These are phyloP conservation scores for Latrodectus elegans DNA, from an alignment of 2,888 invertebrate species.

Conservation along the genomic window DNA sequence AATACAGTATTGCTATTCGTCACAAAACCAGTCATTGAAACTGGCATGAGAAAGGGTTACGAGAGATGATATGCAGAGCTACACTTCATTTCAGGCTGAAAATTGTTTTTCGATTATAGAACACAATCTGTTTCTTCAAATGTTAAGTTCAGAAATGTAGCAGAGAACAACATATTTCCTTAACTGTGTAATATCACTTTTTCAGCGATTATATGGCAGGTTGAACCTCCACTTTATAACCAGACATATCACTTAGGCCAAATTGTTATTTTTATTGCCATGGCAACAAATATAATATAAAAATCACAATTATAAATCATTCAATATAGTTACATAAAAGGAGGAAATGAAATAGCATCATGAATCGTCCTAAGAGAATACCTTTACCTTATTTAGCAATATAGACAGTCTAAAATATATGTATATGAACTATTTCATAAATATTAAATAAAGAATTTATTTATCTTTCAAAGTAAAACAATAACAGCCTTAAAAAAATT, in stretches of 20 bases:
- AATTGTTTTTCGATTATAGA: background rate
- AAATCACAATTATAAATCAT: background rate
- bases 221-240: conserved; percentile 21
- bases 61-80: conserved; percentile 61
- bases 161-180: conserved; percentile 28
- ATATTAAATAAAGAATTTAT: too few relatives aligned
- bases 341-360: background rate
- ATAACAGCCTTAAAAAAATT: too few relatives aligned
- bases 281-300: conserved; percentile 37
- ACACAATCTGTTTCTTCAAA: conserved; percentile 9
- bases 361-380: too few relatives aligned
- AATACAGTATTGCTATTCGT: conserved; percentile 61
- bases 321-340: background rate
- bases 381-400: too few relatives aligned
- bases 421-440: too few relatives aligned
- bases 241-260: conserved; percentile 18
- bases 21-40: conserved; percentile 29
- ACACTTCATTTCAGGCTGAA: conserved; percentile 15
- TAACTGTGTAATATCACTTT: conserved; percentile 6
- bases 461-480: too few relatives aligned
- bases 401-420: too few relatives aligned
- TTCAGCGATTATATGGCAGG: conserved; percentile 27
- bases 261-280: conserved; percentile 25
- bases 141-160: conserved; percentile 38
- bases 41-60: conserved; percentile 31